A percentile compares a stretch with the other conserved stretches of the same genome.
These are phyloP conservation scores for Drosophila anomalipes DNA, from an alignment of 2,888 invertebrate species.

Conservation along the genomic window DNA sequence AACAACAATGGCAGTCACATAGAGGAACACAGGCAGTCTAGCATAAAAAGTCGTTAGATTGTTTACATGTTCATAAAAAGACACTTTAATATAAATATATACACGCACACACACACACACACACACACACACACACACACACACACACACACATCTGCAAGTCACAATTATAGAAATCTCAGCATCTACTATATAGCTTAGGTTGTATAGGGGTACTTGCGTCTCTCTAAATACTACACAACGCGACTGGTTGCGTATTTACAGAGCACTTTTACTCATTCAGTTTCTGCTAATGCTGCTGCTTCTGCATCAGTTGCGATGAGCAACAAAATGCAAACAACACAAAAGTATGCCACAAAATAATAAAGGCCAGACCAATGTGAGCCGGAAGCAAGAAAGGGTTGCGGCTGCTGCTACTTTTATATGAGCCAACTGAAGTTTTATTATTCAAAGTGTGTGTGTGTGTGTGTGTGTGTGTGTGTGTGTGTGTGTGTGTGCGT, in stretches of 20 bases:
- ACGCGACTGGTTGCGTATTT: conserved; percentile 69
- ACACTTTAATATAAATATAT: conserved; percentile 45
- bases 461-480: not conserved
- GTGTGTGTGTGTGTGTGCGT: not conserved
- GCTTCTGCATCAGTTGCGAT: conserved; percentile 25
- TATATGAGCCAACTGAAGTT: conserved; percentile 69
- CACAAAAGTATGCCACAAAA: conserved; percentile 55
- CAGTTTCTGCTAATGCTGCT: conserved; percentile 13
- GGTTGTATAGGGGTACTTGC: not conserved
- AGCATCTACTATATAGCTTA: not conserved
- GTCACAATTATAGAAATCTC: conserved; percentile 49
- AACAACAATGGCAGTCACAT: conserved; percentile 20
- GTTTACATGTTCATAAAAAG: conserved; percentile 81
- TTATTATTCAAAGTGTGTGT: conserved; percentile 34
- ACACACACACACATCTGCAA: conserved; percentile 6
- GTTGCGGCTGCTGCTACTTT: conserved; percentile 42
- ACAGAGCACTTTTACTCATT: conserved; percentile 69
- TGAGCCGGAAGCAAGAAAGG: conserved; percentile 22
- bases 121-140: conserved; percentile 17
- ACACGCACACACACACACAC: conserved; percentile 9
- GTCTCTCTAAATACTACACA: conserved; percentile 67
- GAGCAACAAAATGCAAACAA: conserved; percentile 61
- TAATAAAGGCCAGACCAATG: conserved; percentile 17
- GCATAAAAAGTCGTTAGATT: conserved; percentile 74
- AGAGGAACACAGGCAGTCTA: not conserved